Conservation (phyloP, 2,113 vertebrate species). For the Mobula hypostoma region DNA sequence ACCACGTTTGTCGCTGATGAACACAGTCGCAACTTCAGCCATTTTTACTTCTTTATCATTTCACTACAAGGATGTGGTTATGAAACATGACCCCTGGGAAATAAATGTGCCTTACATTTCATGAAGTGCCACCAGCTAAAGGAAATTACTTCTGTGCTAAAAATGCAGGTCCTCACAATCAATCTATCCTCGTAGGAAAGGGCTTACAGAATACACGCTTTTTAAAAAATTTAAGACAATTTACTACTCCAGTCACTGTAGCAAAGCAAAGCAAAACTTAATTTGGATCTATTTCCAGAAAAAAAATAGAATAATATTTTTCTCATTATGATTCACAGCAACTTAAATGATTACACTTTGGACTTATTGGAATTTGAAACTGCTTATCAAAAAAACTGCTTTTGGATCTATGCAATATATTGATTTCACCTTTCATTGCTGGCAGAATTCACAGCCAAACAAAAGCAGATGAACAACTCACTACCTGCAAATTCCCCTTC, state of each 20-base stretch:
- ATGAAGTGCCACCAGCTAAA: constrained; percentile 24
- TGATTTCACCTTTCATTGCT: background rate
- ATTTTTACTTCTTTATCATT: constrained; percentile 34
- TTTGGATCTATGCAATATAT: background rate
- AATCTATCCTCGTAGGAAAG: constrained; percentile 27
- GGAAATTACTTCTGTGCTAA: constrained; percentile 33
- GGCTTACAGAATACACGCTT: background rate
- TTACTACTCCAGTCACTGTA: background rate
- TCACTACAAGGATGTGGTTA: constrained; percentile 19
- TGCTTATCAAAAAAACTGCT: background rate
- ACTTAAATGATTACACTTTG: background rate
- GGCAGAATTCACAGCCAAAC: background rate
- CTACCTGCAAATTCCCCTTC: background rate
- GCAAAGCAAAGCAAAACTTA: background rate
- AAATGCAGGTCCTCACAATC: constrained; percentile 29
- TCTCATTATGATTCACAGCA: background rate
- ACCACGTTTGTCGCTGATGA: background rate
- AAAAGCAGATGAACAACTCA: background rate
- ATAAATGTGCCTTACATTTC: constrained; percentile 34
- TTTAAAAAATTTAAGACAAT: background rate
- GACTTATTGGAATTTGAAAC: background rate
- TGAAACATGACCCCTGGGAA: constrained; percentile 33
- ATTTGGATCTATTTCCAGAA: constrained; percentile 1
- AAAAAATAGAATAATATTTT: background rate
- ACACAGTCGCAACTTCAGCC: constrained; percentile 27